Base-by-base conservation (phyloP, 2,888 invertebrate genomes). In the Cetonia aurata region DNA sequence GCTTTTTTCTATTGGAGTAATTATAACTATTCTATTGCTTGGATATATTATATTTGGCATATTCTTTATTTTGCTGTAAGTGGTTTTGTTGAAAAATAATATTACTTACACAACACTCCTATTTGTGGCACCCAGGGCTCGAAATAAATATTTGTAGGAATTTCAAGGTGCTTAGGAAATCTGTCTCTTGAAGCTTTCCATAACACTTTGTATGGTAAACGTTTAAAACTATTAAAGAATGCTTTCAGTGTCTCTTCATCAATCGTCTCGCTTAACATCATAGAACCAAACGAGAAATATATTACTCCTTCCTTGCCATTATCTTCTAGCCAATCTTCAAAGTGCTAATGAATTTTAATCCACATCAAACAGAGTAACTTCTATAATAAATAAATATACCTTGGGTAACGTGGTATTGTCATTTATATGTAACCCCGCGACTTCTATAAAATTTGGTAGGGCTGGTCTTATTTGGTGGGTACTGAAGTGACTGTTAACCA, bases 401-500 rank as follows among this genome's bases (percentile, higher is more conserved):
- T 25, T 65, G 4, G 50, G 15, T 0, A 50, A 15, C 1, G 50
- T 65, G 50, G 33, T 31, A 85, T 60, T 87, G 41, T 62, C 68
- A 52, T 72, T 65, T 9, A 84, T 79, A 77, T 89, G 89, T 52
- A 89, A 76, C 6, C 89, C 89, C 33, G 87, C 89, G 8, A 89
- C 86, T 83, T 89, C 89, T 12, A 89, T 83, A 46, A 88, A 75
- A 67, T 86, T 84, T 0, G 88, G 89, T 1, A 87, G 86, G 17
- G 86, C 74, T 0, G 89, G 88, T 12, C 87, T 83, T 9, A 87
- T 86, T 78, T 86, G 86, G 74, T 88, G 87, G 65, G 87, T 85
- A 74, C 87, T 88, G 75, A 86, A 87, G 78, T 89, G 88, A 69
- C 87, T 88, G 75, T 89, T 89, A 0, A 87, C 86, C 37, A 89